Conservation (phyloP, 2,113 vertebrate species). For the Cochlearius cochlearius region DNA sequence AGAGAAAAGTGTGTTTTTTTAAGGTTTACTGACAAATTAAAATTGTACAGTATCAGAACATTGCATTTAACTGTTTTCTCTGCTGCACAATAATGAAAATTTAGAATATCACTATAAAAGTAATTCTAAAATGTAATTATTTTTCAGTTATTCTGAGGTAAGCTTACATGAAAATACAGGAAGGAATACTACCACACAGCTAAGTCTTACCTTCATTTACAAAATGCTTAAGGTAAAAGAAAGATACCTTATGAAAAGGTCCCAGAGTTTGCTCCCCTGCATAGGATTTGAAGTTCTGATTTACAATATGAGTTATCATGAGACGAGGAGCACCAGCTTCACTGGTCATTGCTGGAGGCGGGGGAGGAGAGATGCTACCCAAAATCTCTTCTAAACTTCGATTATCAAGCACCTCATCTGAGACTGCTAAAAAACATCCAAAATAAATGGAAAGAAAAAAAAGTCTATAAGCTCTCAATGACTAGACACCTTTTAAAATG, state of each 20-base stretch:
- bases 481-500: conserved; percentile 7
- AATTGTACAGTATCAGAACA: not conserved
- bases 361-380: conserved; percentile 93
- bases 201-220: not conserved
- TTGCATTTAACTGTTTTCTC: not conserved
- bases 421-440: conserved; percentile 72
- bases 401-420: conserved; percentile 80
- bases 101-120: not conserved
- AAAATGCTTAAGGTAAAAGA: not conserved
- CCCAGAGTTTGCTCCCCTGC: conserved; percentile 91
- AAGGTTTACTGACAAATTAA: not conserved
- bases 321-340: conserved; percentile 96
- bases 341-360: conserved; percentile 95
- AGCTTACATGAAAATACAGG: not conserved
- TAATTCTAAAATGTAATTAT: not conserved
- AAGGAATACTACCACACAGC: not conserved
- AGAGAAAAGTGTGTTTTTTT: not conserved
- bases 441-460: conserved; percentile 50
- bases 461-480: not conserved
- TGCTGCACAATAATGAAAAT: not conserved
- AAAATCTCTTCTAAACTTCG: conserved; percentile 97
- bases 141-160: not conserved
- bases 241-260: conserved; percentile 97
- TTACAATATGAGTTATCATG: conserved; percentile 98
- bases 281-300: conserved; percentile 98